Conservation (phyloP, 1,140 invertebrate species). For the Bombus impatiens region DNA sequence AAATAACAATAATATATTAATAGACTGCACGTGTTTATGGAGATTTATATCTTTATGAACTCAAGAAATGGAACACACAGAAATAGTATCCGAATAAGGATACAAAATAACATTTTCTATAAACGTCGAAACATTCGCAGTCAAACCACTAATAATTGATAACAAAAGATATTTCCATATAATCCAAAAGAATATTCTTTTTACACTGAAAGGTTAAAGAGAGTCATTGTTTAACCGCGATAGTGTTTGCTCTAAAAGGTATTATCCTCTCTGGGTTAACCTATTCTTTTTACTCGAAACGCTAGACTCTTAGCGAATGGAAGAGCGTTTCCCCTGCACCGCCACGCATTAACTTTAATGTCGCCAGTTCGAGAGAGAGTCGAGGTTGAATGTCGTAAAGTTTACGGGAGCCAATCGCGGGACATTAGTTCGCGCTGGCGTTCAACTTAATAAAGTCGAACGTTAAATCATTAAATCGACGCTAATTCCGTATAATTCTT, state of each 20-base stretch:
- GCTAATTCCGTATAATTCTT: conserved; percentile 67
- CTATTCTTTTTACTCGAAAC: not conserved
- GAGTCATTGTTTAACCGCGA: not conserved
- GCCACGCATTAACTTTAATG: not conserved
- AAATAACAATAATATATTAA: no score
- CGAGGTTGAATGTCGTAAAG: conserved; percentile 13
- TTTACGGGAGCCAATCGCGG: conserved; percentile 31
- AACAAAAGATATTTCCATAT: not conserved
- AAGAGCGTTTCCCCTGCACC: not conserved
- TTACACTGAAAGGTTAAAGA: not conserved
- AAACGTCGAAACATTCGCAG: not conserved
- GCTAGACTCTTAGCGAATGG: not conserved
- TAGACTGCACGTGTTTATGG: no score
- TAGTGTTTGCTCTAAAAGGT: not conserved
- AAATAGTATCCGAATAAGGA: no score
- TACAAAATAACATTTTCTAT: not conserved
- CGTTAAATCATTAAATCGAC: conserved; percentile 61
- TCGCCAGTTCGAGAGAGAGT: not conserved
- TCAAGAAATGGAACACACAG: no score
- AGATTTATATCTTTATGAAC: no score
- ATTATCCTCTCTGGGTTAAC: not conserved
- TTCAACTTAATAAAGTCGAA: conserved; percentile 40
- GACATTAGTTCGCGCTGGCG: conserved; percentile 35
- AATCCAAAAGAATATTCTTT: not conserved
- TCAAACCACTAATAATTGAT: not conserved